Evolutionary conservation across 2,797 vertebrate species (phyloP).

Genomic region (Coracias cyanogaster): DNA sequence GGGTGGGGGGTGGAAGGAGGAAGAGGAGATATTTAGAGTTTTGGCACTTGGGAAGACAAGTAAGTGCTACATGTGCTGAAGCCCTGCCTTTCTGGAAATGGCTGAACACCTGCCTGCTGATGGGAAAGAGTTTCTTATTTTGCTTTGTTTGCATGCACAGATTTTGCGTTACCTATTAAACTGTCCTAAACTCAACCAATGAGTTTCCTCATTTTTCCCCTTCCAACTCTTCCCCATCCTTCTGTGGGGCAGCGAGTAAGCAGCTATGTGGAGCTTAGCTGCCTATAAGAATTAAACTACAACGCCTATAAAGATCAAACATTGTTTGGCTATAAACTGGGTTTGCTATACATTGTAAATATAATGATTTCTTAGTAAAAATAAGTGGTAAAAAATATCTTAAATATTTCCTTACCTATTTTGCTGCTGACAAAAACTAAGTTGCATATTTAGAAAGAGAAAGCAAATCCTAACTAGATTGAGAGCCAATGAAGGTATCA

Average conservation of each 20-base stretch:
- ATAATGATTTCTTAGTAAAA: background rate
- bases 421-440: no score
- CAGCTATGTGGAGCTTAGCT: background rate
- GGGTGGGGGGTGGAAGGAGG: no score
- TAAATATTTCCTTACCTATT: background rate
- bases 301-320: background rate
- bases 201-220: background rate
- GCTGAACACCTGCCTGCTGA: background rate
- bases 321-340: background rate
- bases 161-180: background rate
- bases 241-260: background rate
- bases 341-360: background rate
- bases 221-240: background rate
- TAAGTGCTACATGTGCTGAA: no score
- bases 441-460: no score
- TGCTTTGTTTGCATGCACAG: background rate
- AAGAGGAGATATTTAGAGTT: fast-evolving
- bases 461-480: no score
- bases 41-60: no score
- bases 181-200: background rate
- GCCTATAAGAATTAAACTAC: background rate
- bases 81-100: no score
- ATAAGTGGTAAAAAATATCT: background rate
- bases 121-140: background rate
- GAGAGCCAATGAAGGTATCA: no score